Percentiles rank a stretch among this genome's conserved stretches.
Conservation (phyloP, 2,888 invertebrate genomes). For the Philonicus albiceps region DNA sequence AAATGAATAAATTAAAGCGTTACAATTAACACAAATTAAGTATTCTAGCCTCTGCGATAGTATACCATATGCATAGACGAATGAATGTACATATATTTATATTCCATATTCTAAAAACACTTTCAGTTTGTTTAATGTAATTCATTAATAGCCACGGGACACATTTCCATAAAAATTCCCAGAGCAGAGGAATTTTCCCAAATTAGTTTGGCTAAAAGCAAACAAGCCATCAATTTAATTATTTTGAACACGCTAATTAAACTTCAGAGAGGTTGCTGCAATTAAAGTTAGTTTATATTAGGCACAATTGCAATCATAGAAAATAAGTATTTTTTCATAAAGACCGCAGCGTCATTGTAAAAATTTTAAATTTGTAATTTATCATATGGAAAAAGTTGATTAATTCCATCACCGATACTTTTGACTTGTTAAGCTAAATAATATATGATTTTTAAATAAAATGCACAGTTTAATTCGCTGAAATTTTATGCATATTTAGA, state of each 20-base stretch:
- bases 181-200: not conserved
- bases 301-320: not conserved
- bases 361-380: not conserved
- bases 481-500: not conserved
- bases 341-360: not conserved
- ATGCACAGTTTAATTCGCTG: not conserved
- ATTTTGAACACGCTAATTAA: not conserved
- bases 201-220: not conserved
- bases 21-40: not conserved
- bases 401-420: not conserved
- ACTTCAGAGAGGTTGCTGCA: not conserved
- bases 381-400: not conserved
- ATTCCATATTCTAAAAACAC: not conserved
- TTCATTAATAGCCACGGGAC: not conserved
- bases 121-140: not conserved
- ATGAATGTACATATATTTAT: not conserved
- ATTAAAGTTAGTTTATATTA: not conserved
- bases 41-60: not conserved
- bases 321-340: not conserved
- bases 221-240: not conserved
- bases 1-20: not conserved
- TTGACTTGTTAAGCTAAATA: not conserved
- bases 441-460: not conserved
- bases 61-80: not conserved
- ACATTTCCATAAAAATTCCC: not conserved